Base-by-base conservation (phyloP, 2,888 invertebrate genomes). In the Tuberolachnus salignus region DNA sequence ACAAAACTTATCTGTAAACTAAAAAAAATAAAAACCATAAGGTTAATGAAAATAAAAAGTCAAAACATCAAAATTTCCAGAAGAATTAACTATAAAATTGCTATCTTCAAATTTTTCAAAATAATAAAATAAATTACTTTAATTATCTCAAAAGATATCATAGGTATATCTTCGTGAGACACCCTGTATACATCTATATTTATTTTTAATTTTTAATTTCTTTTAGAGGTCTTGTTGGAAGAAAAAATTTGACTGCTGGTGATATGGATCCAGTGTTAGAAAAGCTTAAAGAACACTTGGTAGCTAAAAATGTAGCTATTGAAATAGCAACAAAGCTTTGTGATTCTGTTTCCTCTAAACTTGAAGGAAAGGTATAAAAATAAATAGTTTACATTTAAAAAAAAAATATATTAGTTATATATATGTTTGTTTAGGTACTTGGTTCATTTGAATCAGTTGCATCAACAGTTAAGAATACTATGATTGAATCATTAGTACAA, bases 381-480 rank as follows among this genome's bases (percentile, higher is more conserved):
- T 49, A 11, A 57, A 23, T 57, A 23, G 6, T 57, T 57, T 42
- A 67, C 6, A 14, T 16, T 49, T 1, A 16, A 19, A 57, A 19
- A 16, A 6, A 61, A 6, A 10, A n/a, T n/a, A n/a, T 46, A 44
- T 55, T 46, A n/a, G 46, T 21, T 83, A 46, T 26, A n/a, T 13
- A 21, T n/a, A 44, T 63, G 14, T 73, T 53, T 57, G 10, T 81
- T 59, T 81, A 89, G 89, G 90, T 93, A 6, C 87, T 98, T 81
- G 97, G 98, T 19, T 98, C 98, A 1, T 99, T 99, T 85, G 95
- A 95, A 83, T 94, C 93, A 81, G 91, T 98, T n/a, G 91, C 95
- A 0, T 90, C 89, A 63, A 94, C 94, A 9, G 94, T 99, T 0
- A 94, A 93, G 84, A 88, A 89, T 1, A 94, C 98, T 0, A 87